These are phyloP conservation scores for Patella vulgata DNA, from an alignment of 1,140 invertebrate genomes.

Conservation along the genomic window DNA sequence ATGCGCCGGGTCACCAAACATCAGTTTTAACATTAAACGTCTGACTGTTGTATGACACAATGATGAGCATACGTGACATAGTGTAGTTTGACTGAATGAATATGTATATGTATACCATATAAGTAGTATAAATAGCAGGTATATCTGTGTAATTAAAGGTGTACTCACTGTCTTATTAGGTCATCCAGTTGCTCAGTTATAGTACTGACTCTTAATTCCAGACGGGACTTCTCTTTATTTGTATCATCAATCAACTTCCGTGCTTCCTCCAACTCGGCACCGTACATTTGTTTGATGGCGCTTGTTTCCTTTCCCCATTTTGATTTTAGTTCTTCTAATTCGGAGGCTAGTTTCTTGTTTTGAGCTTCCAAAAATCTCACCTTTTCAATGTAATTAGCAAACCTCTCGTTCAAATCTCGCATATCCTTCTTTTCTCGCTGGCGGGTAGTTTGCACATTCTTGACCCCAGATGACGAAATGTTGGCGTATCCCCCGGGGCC, in stretches of 20 bases:
- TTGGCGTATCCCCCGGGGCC: conserved; percentile 28
- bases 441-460: conserved; percentile 59
- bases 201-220: conserved; percentile 53
- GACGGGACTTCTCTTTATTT: conserved; percentile 57
- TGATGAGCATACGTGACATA: too few relatives aligned
- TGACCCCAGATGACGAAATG: conserved; percentile 51
- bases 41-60: too few relatives aligned
- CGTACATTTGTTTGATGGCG: conserved; percentile 69
- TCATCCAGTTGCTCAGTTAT: conserved; percentile 59
- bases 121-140: too few relatives aligned
- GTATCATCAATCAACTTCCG: conserved; percentile 61
- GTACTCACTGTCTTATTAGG: conserved; percentile 58
- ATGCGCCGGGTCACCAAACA: too few relatives aligned
- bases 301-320: conserved; percentile 69
- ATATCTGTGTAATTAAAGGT: too few relatives aligned
- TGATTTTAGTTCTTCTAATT: conserved; percentile 65
- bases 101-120: too few relatives aligned
- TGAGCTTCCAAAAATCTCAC: conserved; percentile 70
- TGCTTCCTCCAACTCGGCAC: conserved; percentile 66
- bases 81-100: too few relatives aligned
- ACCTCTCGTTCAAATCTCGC: conserved; percentile 68
- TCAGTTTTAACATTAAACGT: too few relatives aligned
- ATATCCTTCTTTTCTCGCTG: conserved; percentile 69
- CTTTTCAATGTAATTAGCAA: conserved; percentile 70
- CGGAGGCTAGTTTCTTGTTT: conserved; percentile 67